Percentiles rank a stretch among this genome's conserved stretches.
Evolutionary conservation across 2,888 invertebrate species (phyloP).

Genomic region (Byasa hedistus): DNA sequence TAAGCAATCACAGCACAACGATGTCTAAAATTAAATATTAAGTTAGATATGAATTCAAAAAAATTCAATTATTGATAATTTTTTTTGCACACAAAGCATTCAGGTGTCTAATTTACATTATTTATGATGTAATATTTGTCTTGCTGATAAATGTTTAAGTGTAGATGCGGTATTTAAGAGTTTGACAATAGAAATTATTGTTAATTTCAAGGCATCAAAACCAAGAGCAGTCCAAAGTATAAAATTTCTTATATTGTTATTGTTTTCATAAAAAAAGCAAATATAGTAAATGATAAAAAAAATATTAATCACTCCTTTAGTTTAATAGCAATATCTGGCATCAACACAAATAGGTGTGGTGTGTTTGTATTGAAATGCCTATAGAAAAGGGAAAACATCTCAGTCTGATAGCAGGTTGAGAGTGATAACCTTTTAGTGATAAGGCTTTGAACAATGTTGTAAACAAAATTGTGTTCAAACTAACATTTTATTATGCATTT

Average conservation of each 20-base stretch:
- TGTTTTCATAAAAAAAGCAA: neutral
- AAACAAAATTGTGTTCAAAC: constrained; percentile 44
- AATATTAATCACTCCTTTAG: neutral
- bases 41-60: too few species aligned
- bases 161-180: neutral
- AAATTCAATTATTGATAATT: too few species aligned
- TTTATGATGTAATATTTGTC: too few species aligned
- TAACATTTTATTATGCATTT: constrained; percentile 2
- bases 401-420: constrained; percentile 48
- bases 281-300: neutral
- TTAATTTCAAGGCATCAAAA: neutral
- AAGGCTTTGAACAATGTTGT: constrained; percentile 49
- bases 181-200: neutral
- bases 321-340: neutral
- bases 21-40: too few species aligned
- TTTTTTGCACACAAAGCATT: too few species aligned
- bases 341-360: constrained; percentile 14
- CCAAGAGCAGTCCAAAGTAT: neutral
- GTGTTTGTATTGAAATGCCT: constrained; percentile 11
- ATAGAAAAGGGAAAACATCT: constrained; percentile 43
- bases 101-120: too few species aligned
- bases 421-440: constrained; percentile 59
- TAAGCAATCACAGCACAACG: too few species aligned
- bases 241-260: neutral
- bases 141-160: too few species aligned